A percentile compares a stretch with the other conserved stretches of the same genome.
Conservation (phyloP, 2,113 vertebrate genomes). For the Glareola pratincola region DNA sequence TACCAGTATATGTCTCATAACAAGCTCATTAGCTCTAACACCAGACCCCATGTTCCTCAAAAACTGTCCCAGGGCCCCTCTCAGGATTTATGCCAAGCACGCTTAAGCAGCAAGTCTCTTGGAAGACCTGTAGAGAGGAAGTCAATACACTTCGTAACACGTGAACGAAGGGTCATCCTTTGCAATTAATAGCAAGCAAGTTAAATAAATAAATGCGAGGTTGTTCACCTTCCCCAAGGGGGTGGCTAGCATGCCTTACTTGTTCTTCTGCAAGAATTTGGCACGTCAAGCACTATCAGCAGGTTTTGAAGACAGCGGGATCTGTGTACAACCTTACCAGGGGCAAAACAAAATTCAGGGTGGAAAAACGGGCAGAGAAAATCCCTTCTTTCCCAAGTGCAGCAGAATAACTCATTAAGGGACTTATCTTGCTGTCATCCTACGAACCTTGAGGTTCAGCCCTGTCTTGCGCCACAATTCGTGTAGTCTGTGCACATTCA, state of each 20-base stretch:
- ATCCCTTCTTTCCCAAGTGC: neutral
- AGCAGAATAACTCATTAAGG: neutral
- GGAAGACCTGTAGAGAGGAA: neutral
- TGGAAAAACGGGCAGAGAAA: neutral
- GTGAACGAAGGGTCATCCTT: neutral
- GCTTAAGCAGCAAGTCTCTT: neutral
- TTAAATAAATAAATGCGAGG: neutral
- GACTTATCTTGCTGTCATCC: neutral
- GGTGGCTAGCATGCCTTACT: neutral
- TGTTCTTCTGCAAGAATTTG: neutral
- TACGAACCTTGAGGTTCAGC: neutral
- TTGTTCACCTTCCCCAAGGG: neutral
- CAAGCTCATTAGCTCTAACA: slow-evolving; percentile 49
- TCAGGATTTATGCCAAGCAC: neutral
- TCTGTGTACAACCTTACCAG: rapidly evolving
- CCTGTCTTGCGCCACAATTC: no score
- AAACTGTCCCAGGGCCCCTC: neutral
- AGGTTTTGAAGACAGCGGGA: neutral
- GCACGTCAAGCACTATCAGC: rapidly evolving
- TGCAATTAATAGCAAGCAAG: neutral
- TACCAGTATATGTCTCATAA: neutral
- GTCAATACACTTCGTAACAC: neutral
- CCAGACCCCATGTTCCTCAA: neutral
- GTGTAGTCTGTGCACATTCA: neutral
- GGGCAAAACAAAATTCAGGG: neutral